A percentile compares a stretch with the other conserved stretches of the same genome.
Conservation (phyloP, 2,113 vertebrate genomes). For the Rafetus swinhoei region DNA sequence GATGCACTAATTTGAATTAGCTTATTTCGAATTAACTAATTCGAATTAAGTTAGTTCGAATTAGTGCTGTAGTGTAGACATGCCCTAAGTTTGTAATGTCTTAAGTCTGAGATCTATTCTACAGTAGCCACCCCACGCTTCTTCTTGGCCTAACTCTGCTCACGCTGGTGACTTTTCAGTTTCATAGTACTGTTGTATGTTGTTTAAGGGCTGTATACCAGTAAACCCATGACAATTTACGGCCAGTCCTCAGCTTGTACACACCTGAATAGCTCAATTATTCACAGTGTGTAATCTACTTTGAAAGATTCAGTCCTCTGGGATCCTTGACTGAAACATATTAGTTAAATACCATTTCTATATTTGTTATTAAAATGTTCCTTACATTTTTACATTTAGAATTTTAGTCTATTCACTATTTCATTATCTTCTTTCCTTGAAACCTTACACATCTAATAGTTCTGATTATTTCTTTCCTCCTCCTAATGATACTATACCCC, state of each 20-base stretch:
- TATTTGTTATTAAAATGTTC: not conserved
- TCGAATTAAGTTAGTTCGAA: too few relatives aligned
- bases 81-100: too few relatives aligned
- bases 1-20: too few relatives aligned
- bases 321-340: not conserved
- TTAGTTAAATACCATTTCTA: not conserved
- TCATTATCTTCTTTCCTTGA: not conserved
- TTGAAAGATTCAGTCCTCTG: rapidly evolving
- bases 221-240: not conserved
- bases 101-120: too few relatives aligned
- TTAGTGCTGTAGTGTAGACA: too few relatives aligned
- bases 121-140: too few relatives aligned
- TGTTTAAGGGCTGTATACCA: not conserved
- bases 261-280: not conserved
- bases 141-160: too few relatives aligned
- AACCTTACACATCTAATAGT: not conserved
- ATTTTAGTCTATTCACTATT: not conserved
- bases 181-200: not conserved
- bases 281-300: not conserved
- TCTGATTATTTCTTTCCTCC: not conserved
- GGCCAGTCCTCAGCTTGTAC: not conserved
- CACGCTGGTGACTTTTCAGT: not conserved
- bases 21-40: too few relatives aligned
- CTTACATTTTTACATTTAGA: not conserved
- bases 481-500: not conserved